Evolutionary conservation across 1,140 invertebrate species (phyloP).

Genomic region (Antheraea pernyi): DNA sequence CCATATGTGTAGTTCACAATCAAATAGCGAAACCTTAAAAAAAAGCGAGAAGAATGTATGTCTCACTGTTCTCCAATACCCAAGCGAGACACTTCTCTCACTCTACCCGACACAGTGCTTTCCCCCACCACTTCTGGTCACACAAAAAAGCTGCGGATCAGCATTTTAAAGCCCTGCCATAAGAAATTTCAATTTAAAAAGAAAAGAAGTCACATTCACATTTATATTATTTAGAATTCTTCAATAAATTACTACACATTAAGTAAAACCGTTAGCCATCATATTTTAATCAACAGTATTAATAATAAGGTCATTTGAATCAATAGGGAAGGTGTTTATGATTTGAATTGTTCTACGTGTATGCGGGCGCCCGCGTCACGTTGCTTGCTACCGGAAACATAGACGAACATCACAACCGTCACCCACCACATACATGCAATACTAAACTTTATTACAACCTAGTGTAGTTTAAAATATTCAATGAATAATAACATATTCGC

Average conservation of each 20-base stretch:
- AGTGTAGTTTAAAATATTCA: background rate
- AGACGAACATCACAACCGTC: background rate
- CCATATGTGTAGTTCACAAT: too few species aligned
- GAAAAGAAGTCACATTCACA: too few species aligned
- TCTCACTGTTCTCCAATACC: too few species aligned
- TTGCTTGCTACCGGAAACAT: constrained; percentile 12
- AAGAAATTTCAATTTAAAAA: too few species aligned
- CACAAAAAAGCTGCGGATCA: too few species aligned
- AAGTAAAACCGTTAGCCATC: constrained; percentile 60
- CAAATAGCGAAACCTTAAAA: too few species aligned
- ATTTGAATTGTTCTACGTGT: constrained; percentile 35
- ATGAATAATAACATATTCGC: background rate
- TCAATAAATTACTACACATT: background rate
- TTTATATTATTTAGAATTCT: too few species aligned
- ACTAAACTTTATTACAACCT: constrained; percentile 19
- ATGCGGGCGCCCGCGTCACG: constrained; percentile 55
- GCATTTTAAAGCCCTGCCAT: too few species aligned
- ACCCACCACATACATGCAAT: constrained; percentile 5
- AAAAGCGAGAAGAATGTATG: too few species aligned
- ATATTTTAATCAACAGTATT: constrained; percentile 56
- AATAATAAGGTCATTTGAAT: constrained; percentile 60
- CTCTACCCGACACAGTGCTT: too few species aligned
- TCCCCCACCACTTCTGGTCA: too few species aligned
- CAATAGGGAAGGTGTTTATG: constrained; percentile 52
- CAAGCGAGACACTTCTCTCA: too few species aligned